Evolutionary conservation across 2,888 invertebrate genomes (phyloP).

Genomic region (Piscicola geometra): DNA sequence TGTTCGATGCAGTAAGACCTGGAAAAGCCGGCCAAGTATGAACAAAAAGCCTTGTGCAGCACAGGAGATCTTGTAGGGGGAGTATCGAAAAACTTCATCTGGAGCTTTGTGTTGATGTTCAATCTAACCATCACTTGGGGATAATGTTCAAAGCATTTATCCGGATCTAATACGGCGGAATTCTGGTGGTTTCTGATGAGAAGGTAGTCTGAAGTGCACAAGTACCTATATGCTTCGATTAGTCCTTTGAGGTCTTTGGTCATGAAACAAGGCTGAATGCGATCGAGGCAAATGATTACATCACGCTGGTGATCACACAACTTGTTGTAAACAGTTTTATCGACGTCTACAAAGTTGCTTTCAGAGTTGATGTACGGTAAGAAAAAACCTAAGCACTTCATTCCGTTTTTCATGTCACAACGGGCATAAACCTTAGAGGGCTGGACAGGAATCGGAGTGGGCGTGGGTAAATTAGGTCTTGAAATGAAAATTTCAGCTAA

Average conservation of each 20-base stretch:
- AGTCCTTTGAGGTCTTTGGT: conserved; percentile 30
- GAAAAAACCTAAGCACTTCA: conserved; percentile 5
- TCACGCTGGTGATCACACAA: background rate
- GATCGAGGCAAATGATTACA: conserved; percentile 10
- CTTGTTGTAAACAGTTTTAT: background rate
- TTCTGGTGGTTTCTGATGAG: background rate
- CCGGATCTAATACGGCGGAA: background rate
- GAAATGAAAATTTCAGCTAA: background rate
- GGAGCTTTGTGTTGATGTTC: background rate
- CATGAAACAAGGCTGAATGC: conserved; percentile 21
- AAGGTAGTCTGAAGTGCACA: conserved; percentile 2
- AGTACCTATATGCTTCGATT: conserved; percentile 30
- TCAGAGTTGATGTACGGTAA: background rate
- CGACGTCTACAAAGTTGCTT: background rate
- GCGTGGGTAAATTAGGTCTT: background rate
- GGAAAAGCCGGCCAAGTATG: background rate
- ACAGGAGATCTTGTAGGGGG: background rate
- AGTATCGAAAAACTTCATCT: background rate
- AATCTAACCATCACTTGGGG: conserved; percentile 15
- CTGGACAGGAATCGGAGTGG: background rate
- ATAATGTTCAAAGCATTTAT: conserved; percentile 25
- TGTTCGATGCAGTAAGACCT: conserved; percentile 27
- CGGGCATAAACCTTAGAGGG: background rate
- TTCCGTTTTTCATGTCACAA: conserved; percentile 1
- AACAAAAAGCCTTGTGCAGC: conserved; percentile 20